A percentile compares a stretch with the other conserved stretches of the same genome.
phyloP scores from a whole-genome alignment of 2,113 vertebrate genomes.

The Astur gentilis region DNA sequence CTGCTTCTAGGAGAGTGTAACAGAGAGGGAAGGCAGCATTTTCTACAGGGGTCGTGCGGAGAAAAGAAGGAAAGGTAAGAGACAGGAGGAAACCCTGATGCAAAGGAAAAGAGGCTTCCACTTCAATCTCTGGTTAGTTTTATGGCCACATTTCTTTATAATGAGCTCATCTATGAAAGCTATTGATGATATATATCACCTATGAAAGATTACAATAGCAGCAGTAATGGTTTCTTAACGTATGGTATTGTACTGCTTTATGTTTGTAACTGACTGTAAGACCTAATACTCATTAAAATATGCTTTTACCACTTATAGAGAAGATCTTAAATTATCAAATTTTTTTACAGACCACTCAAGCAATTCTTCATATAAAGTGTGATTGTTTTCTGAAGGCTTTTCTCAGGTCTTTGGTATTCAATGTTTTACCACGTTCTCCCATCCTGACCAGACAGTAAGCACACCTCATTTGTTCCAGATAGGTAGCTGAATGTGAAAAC shows the following conservation, averaged over 20 bases:
- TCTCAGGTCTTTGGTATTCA: neutral
- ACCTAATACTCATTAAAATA: neutral
- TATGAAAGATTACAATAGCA: neutral
- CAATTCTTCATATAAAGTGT: neutral
- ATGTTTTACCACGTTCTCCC: neutral
- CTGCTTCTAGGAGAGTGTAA: neutral
- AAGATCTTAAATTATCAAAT: neutral
- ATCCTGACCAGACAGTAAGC: neutral
- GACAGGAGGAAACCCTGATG: neutral
- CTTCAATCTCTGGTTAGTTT: neutral
- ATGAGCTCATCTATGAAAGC: neutral
- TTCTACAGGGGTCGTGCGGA: neutral
- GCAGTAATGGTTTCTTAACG: neutral
- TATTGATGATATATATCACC: neutral
- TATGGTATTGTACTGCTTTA: neutral
- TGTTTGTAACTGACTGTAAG: neutral
- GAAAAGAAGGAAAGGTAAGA: neutral
- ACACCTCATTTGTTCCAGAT: slow-evolving; percentile 14
- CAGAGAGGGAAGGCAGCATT: neutral
- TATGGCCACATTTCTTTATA: neutral
- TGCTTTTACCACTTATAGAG: neutral
- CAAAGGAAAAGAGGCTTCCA: neutral
- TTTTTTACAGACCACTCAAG: neutral
- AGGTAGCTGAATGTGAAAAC: neutral
- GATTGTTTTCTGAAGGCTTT: neutral